These are phyloP conservation scores for Lithophane semibrunnea DNA, from an alignment of 2,888 invertebrate species.

Conservation along the genomic window DNA sequence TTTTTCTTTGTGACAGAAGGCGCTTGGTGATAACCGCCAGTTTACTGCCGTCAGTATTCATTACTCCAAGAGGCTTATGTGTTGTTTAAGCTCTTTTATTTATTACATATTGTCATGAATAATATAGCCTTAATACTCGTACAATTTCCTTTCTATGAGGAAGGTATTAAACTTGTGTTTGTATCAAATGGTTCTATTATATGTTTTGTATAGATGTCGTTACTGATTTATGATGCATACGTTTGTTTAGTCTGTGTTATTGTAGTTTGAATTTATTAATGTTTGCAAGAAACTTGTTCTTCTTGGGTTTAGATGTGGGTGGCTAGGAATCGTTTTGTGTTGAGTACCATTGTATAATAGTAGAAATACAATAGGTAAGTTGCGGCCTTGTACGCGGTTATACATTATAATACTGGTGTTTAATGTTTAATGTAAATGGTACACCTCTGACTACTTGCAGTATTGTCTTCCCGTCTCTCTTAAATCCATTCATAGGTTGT, in stretches of 20 bases:
- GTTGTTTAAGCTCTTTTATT: constrained; percentile 58
- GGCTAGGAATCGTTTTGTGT: not conserved
- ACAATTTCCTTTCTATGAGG: constrained; percentile 40
- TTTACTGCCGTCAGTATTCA: constrained; percentile 55
- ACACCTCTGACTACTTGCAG: too few species aligned
- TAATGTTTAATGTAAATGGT: too few species aligned
- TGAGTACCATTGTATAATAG: not conserved
- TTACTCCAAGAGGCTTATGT: constrained; percentile 58
- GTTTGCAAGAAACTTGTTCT: constrained; percentile 2
- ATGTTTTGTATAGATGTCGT: constrained; percentile 20
- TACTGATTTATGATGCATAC: constrained; percentile 29
- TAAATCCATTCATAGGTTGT: too few species aligned
- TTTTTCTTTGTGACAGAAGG: constrained; percentile 40
- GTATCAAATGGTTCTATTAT: constrained; percentile 19
- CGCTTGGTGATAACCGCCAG: constrained; percentile 32
- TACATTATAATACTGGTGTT: too few species aligned
- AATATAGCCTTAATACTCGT: constrained; percentile 35
- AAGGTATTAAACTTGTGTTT: constrained; percentile 42
- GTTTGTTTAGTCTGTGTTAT: constrained; percentile 4
- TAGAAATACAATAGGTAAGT: not conserved
- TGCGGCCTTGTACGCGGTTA: not conserved
- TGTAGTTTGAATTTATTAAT: constrained; percentile 15
- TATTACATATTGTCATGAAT: constrained; percentile 51
- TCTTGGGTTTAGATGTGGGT: not conserved
- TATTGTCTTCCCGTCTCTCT: too few species aligned